Evolutionary conservation across 1,140 invertebrate genomes (phyloP).

Genomic region (Hyles euphorbiae): DNA sequence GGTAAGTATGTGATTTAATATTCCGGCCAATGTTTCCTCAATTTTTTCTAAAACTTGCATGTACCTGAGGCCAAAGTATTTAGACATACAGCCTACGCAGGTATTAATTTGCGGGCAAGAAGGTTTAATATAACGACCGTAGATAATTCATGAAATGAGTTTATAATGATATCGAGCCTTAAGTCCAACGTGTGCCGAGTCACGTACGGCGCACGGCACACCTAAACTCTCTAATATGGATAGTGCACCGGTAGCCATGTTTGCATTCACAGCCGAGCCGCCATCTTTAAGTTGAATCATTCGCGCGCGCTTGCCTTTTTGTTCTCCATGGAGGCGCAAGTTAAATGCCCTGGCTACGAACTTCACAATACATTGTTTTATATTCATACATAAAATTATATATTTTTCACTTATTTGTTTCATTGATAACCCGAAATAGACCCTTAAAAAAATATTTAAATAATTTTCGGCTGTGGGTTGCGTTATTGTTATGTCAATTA

Average conservation of each 20-base stretch:
- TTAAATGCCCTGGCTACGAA: not conserved
- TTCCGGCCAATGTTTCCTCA: no score
- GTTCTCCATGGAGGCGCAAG: not conserved
- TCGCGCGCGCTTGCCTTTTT: not conserved
- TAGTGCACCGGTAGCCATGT: constrained; percentile 1
- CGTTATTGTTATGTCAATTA: no score
- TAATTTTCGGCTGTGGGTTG: no score
- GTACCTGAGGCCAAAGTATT: no score
- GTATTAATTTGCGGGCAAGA: no score
- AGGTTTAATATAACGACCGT: no score
- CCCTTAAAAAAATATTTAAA: no score
- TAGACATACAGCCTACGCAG: no score
- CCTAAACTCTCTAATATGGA: constrained; percentile 4
- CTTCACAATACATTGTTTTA: constrained; percentile 2
- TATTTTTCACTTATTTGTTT: no score
- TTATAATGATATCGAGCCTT: constrained; percentile 6
- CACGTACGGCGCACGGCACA: constrained; percentile 4
- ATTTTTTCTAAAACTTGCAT: no score
- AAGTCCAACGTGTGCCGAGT: constrained; percentile 4
- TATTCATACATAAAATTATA: not conserved
- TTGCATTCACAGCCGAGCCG: constrained; percentile 1
- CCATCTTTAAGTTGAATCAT: constrained; percentile 8
- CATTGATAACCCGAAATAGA: no score
- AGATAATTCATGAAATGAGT: constrained; percentile 4
- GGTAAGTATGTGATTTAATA: no score